A percentile compares a stretch with the other conserved stretches of the same genome.
Evolutionary conservation across 64 coral and sea anemone species (phyloP).

Genomic region (Astreopora myriophthalma): DNA sequence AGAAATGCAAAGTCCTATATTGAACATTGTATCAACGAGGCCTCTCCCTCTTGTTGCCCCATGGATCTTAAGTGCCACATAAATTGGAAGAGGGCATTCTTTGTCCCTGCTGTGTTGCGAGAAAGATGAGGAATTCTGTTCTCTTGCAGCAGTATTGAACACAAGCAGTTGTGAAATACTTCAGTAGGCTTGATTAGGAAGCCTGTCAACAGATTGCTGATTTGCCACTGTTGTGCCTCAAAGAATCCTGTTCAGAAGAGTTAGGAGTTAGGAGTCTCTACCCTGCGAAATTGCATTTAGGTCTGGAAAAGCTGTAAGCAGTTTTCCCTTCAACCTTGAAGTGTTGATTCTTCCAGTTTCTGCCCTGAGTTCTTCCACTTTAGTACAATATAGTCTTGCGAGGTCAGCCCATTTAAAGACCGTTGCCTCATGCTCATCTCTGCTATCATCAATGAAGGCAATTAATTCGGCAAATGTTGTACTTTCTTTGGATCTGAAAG

Average conservation of each 20-base stretch:
- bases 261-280: too few species aligned
- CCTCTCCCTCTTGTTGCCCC: constrained; percentile 36
- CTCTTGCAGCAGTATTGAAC: constrained; percentile 43
- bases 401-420: constrained; percentile 38
- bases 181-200: constrained; percentile 67
- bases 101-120: constrained; percentile 12
- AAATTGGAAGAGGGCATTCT: constrained; percentile 65
- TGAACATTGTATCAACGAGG: constrained; percentile 60
- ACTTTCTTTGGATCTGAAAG: too few species aligned
- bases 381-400: not conserved
- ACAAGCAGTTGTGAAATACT: constrained; percentile 52
- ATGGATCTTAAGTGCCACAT: constrained; percentile 67
- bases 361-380: not conserved
- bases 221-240: constrained; percentile 29
- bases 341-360: constrained; percentile 26
- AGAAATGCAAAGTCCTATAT: constrained; percentile 58
- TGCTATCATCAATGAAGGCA: constrained; percentile 27
- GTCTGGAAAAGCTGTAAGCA: constrained; percentile 57
- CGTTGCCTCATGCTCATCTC: not conserved
- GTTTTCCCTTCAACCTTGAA: constrained; percentile 50
- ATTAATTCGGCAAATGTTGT: constrained; percentile 49
- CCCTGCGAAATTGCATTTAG: constrained; percentile 23
- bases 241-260: too few species aligned
- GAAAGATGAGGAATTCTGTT: not conserved
- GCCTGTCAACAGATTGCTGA: not conserved